phyloP scores from a whole-genome alignment of 2,888 invertebrate genomes.

The Steinernema carpocapsae region DNA sequence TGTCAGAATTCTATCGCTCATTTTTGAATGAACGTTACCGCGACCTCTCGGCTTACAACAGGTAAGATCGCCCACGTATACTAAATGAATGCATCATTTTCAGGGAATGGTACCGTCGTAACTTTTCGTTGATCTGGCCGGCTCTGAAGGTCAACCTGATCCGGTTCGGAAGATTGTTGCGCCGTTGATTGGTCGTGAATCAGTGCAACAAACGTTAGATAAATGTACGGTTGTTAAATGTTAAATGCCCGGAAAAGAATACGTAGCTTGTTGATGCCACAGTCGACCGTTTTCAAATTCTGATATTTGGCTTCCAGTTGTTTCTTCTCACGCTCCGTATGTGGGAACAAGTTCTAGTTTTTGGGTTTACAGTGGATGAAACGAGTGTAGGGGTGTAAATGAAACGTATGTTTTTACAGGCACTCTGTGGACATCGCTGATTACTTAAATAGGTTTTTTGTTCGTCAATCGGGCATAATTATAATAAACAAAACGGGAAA shows the following conservation, averaged over 20 bases:
- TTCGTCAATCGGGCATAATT: not conserved
- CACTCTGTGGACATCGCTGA: too few relatives aligned
- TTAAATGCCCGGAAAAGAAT: too few relatives aligned
- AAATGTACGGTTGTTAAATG: too few relatives aligned
- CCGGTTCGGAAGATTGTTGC: constrained; percentile 53
- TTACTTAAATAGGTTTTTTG: not conserved
- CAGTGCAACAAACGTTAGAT: too few relatives aligned
- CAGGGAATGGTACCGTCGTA: constrained; percentile 66
- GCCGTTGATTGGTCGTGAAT: constrained; percentile 38
- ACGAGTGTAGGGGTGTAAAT: not conserved
- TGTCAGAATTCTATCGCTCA: constrained; percentile 62
- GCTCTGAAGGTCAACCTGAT: constrained; percentile 63
- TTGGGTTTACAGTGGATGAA: too few relatives aligned
- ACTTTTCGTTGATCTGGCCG: constrained; percentile 63
- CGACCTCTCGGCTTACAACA: constrained; percentile 59
- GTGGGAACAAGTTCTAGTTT: too few relatives aligned
- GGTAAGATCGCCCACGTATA: constrained; percentile 43
- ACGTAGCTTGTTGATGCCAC: too few relatives aligned
- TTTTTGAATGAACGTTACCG: constrained; percentile 58
- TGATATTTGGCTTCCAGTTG: too few relatives aligned
- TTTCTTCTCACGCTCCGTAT: too few relatives aligned
- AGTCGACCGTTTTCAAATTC: too few relatives aligned
- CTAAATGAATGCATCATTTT: constrained; percentile 37
- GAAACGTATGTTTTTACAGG: too few relatives aligned
- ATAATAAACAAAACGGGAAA: not conserved